Evolutionary conservation across 2,888 invertebrate genomes (phyloP).

Genomic region (Geophilus truncorum): DNA sequence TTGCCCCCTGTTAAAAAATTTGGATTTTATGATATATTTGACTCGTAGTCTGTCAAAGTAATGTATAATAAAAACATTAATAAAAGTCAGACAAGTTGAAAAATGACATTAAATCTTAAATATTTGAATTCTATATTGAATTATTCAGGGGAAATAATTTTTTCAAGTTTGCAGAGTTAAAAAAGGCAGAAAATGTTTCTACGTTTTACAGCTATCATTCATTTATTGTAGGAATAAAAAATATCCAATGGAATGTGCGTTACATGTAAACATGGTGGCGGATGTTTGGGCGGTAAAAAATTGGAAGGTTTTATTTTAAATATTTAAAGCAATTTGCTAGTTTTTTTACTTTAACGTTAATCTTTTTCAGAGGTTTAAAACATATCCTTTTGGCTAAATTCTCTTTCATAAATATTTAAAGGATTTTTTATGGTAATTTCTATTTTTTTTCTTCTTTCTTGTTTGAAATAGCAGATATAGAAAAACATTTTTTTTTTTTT

Average conservation of each 20-base stretch:
- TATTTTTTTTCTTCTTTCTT: not conserved
- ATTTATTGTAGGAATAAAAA: not conserved
- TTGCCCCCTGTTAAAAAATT: too few relatives aligned
- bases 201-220: too few relatives aligned
- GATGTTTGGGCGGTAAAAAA: not conserved
- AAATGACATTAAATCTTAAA: too few relatives aligned
- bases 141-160: too few relatives aligned
- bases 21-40: too few relatives aligned
- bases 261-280: not conserved
- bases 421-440: not conserved
- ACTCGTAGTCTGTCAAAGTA: too few relatives aligned
- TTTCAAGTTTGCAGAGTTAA: too few relatives aligned
- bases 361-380: not conserved
- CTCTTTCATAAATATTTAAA: not conserved
- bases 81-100: too few relatives aligned
- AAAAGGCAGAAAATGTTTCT: too few relatives aligned
- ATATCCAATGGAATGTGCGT: not conserved
- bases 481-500: not conserved
- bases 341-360: not conserved
- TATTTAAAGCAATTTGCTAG: not conserved
- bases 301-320: not conserved
- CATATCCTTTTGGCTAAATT: not conserved
- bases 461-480: too few relatives aligned
- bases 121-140: too few relatives aligned
- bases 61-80: too few relatives aligned